Evolutionary conservation across 2,797 vertebrate species (phyloP), one percentile per base, ranked within the genome.

Genomic region (Champsocephalus esox): DNA sequence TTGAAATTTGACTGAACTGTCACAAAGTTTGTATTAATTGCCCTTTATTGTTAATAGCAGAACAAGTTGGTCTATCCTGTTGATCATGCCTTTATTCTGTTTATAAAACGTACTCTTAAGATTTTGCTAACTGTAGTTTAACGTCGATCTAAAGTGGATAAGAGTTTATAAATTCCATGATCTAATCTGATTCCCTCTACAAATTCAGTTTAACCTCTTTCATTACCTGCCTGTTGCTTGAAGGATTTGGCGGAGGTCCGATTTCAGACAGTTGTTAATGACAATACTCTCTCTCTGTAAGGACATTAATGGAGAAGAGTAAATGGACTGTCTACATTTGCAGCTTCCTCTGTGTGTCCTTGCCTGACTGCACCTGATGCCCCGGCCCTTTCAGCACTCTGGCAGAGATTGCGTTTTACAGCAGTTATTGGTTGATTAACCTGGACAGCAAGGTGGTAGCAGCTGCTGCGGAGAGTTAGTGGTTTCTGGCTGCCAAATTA

Each of bases 401-500:
- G 63, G 45, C 59, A 66, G 70, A 65, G 46, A 60, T 17, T 67
- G 54, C 52, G 61, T 62, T 58, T 58, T 44, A 44, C 66, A 54
- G 44, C 76, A 74, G 69, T 74, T 62, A 58, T 38, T 54, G 59
- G 66, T 48, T 83, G 59, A 87, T 85, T 76, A 71, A 71, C 72
- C 63, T 81, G 66, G 77, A 75, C 77, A 76, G 62, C 61, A 16
- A 66, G 38, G 59, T 55, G 38, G 50, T 54, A 77, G 58, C 49
- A 51, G 58, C 73, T 77, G 70, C 74, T 78, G 58, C 38, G 58
- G 69, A 70, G 66, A 72, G 57, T 62, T 38, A 45, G 62, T 19
- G 45, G 61, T 70, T 66, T 58, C 46, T 19, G 16, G 49, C 68
- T 73, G 58, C 51, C 74, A 70, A n/a, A 45, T 60, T n/a, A 38